phyloP scores from a whole-genome alignment of 2,113 vertebrate species.

The Ceuthmochares aereus region DNA sequence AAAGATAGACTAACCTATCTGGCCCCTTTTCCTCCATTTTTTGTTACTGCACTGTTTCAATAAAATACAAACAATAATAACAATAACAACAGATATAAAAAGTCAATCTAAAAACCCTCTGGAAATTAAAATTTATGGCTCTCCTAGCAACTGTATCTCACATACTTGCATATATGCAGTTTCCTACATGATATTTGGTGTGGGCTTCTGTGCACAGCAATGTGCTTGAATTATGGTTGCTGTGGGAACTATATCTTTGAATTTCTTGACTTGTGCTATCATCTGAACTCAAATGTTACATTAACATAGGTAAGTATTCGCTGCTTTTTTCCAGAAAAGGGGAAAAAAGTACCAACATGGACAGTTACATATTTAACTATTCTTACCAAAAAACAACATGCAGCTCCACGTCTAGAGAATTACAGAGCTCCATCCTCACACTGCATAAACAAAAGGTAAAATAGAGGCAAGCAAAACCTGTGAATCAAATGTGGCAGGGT shows the following conservation, averaged over 20 bases:
- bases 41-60: neutral
- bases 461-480: neutral
- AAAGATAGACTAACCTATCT: neutral
- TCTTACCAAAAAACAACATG: neutral
- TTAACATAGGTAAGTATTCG: constrained; percentile 41
- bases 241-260: constrained; percentile 65
- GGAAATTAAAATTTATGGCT: constrained; percentile 44
- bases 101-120: neutral
- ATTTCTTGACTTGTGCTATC: constrained; percentile 44
- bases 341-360: neutral
- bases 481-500: neutral
- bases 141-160: constrained; percentile 50
- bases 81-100: neutral
- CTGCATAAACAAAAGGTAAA: neutral
- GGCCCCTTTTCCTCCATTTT: neutral
- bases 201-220: constrained; percentile 42
- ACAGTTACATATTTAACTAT: neutral
- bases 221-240: constrained; percentile 63
- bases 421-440: neutral
- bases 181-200: constrained; percentile 1
- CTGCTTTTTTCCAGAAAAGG: neutral
- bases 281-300: constrained; percentile 62
- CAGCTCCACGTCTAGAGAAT: neutral
- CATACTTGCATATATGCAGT: neutral
- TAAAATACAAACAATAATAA: neutral